Conservation (phyloP, 1,140 invertebrate genomes). For the Maconellicoccus hirsutus region DNA sequence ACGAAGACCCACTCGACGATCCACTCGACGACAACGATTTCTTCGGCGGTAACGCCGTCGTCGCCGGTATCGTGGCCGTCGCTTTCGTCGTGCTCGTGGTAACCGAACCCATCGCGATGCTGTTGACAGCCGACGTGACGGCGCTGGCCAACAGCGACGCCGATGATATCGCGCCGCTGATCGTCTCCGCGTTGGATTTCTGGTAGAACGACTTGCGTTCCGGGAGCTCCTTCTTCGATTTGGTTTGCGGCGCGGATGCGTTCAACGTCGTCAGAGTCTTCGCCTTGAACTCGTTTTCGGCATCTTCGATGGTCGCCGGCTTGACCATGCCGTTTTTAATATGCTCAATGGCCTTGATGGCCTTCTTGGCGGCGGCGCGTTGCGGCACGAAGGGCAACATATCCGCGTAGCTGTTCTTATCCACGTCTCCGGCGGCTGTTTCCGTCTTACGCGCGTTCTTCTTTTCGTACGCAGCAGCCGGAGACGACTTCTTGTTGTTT, state of each 20-base stretch:
- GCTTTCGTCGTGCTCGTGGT: too few species aligned
- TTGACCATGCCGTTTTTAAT: conserved; percentile 64
- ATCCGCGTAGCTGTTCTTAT: conserved; percentile 49
- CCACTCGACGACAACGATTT: not conserved
- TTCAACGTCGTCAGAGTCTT: too few species aligned
- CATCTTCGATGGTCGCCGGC: conserved; percentile 30
- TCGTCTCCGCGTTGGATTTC: too few species aligned
- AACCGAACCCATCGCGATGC: not conserved
- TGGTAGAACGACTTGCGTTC: not conserved
- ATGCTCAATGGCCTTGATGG: conserved; percentile 63
- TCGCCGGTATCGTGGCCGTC: too few species aligned
- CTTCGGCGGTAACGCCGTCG: too few species aligned
- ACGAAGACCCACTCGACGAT: conserved; percentile 31
- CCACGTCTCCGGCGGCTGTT: conserved; percentile 27
- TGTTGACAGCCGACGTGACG: not conserved
- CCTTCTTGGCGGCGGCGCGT: conserved; percentile 79
- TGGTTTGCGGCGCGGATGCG: too few species aligned
- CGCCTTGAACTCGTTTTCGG: conserved; percentile 31
- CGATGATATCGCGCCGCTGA: not conserved
- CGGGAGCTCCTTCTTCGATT: not conserved
- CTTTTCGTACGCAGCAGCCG: not conserved
- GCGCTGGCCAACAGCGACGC: not conserved
- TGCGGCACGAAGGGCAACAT: conserved; percentile 76
- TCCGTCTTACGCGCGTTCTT: not conserved
- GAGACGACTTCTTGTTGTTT: not conserved